These are phyloP conservation scores for Heliconius ismenius DNA, from an alignment of 2,888 invertebrate genomes.

Conservation along the genomic window DNA sequence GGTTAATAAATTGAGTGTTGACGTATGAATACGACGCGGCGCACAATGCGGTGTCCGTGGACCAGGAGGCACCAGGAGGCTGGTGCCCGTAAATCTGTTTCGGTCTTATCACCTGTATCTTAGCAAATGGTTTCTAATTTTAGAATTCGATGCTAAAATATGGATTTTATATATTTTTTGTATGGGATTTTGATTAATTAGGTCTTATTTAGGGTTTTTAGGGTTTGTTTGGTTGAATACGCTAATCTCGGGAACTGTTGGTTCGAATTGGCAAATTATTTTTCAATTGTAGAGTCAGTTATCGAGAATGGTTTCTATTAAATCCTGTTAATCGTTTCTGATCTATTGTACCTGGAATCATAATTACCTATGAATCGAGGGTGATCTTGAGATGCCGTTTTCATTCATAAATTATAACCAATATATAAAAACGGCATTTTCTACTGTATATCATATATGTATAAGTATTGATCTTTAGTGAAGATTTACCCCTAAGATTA, in stretches of 20 bases:
- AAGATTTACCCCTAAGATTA: not conserved
- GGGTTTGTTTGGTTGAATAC: not conserved
- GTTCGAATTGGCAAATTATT: too few species aligned
- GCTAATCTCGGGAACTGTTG: not conserved
- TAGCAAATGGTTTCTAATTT: conserved; percentile 53
- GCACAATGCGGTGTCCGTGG: conserved; percentile 66
- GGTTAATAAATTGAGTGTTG: conserved; percentile 70
- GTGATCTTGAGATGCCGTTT: too few species aligned
- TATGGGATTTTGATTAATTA: not conserved
- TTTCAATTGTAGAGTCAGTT: too few species aligned
- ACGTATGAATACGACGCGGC: conserved; percentile 69
- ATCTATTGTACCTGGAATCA: too few species aligned
- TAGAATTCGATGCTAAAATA: conserved; percentile 25
- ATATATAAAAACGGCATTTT: too few species aligned
- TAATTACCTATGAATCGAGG: too few species aligned
- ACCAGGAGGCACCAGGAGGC: conserved; percentile 48
- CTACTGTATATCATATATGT: too few species aligned
- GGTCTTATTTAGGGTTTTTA: not conserved
- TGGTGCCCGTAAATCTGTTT: conserved; percentile 62
- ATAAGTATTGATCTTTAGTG: not conserved
- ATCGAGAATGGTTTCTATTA: too few species aligned
- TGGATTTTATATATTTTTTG: not conserved
- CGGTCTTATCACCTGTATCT: conserved; percentile 63
- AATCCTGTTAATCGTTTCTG: too few species aligned
- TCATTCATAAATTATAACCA: too few species aligned